Conservation (phyloP, 37 sponge, comb jelly and placozoan genomes). For the Eunapius fragilis region DNA sequence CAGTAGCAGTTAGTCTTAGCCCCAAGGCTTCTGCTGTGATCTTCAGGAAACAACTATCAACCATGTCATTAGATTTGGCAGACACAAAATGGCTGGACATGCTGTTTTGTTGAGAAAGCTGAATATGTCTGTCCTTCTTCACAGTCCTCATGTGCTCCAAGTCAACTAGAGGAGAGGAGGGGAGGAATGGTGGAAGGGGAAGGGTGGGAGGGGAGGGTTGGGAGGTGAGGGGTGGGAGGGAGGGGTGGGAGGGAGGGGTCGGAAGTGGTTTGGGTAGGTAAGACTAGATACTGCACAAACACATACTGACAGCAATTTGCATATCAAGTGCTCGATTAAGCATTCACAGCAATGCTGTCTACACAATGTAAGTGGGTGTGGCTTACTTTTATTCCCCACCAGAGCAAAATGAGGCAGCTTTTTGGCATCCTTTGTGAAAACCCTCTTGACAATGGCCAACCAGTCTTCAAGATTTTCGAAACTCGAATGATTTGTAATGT, state of each 20-base stretch:
- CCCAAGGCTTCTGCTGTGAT: slow-evolving; percentile 81
- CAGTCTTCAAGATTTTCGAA: slow-evolving; percentile 97
- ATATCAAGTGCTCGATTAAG: not conserved
- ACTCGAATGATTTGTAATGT: slow-evolving; percentile 92
- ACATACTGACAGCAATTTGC: not conserved
- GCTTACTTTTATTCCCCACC: slow-evolving; percentile 92
- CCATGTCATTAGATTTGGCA: slow-evolving; percentile 90
- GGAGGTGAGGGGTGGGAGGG: too few relatives aligned
- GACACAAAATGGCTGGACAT: slow-evolving; percentile 90
- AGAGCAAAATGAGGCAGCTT: slow-evolving; percentile 74
- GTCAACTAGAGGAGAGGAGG: slow-evolving; percentile 53
- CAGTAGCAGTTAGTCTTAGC: slow-evolving; percentile 58
- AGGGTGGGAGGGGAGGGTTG: too few relatives aligned
- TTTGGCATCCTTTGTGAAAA: slow-evolving; percentile 27
- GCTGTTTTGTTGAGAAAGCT: slow-evolving; percentile 73
- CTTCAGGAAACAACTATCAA: slow-evolving; percentile 73
- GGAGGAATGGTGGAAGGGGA: too few relatives aligned
- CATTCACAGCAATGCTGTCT: not conserved
- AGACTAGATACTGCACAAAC: too few relatives aligned
- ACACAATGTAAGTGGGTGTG: too few relatives aligned
- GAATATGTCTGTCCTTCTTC: slow-evolving; percentile 84
- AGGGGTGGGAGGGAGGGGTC: too few relatives aligned
- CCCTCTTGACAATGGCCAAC: slow-evolving; percentile 68
- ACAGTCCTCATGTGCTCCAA: slow-evolving; percentile 89
- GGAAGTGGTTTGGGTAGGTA: too few relatives aligned